Percentiles rank a stretch among this genome's conserved stretches.
Conservation (phyloP, 2,888 invertebrate genomes). For the Odontomyia ornata region DNA sequence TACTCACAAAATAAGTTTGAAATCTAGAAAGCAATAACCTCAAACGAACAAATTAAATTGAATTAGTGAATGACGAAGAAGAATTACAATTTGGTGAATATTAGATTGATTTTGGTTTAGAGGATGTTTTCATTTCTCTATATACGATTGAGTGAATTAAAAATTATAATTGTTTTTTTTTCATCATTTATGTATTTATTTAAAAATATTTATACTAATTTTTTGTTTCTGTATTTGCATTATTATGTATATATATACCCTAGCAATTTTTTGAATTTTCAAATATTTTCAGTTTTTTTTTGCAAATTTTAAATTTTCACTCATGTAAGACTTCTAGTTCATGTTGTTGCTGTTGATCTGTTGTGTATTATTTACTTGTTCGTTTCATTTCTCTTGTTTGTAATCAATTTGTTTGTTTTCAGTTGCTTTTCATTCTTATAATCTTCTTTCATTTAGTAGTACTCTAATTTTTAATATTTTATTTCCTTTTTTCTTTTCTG, state of each 20-base stretch:
- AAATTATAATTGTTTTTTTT: conserved; percentile 40
- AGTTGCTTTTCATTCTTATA: conserved; percentile 36
- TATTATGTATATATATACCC: conserved; percentile 45
- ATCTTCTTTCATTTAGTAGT: conserved; percentile 37
- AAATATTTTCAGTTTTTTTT: conserved; percentile 47
- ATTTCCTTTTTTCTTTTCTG: conserved; percentile 45
- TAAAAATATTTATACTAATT: conserved; percentile 43
- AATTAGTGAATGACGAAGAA: conserved; percentile 18
- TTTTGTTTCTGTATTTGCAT: conserved; percentile 41
- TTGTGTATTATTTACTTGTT: conserved; percentile 27
- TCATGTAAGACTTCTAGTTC: conserved; percentile 30
- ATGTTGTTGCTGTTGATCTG: conserved; percentile 1
- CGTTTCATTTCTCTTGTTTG: background rate
- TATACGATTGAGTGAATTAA: conserved; percentile 43
- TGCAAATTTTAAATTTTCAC: conserved; percentile 31
- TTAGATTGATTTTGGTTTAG: background rate
- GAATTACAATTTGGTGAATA: conserved; percentile 36
- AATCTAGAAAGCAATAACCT: background rate
- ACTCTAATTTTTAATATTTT: conserved; percentile 29
- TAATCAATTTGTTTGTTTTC: conserved; percentile 18
- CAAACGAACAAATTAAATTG: background rate
- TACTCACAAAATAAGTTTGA: background rate
- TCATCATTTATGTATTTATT: conserved; percentile 36
- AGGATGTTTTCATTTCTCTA: conserved; percentile 30
- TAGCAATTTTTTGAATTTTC: conserved; percentile 49